phyloP scores from a whole-genome alignment of 2,797 vertebrate genomes.

The Decapterus maruadsi region DNA sequence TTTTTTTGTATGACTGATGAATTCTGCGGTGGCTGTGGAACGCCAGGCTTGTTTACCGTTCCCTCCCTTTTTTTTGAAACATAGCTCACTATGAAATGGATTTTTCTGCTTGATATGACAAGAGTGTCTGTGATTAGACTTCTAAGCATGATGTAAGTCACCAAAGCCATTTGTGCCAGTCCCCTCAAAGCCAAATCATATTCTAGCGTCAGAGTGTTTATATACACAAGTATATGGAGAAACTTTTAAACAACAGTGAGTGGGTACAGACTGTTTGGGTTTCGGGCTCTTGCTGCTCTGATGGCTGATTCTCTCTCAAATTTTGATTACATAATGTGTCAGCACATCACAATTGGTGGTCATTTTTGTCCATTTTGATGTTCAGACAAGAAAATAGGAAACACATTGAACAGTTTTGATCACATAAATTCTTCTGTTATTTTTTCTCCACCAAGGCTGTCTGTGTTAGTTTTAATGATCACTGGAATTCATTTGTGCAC shows the following conservation, averaged over 20 bases:
- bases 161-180: conserved; percentile 80
- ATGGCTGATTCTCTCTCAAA: conserved; percentile 81
- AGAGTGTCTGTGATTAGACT: conserved; percentile 84
- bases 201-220: conserved; percentile 83
- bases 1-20: conserved; percentile 84
- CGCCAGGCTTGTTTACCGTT: conserved; percentile 81
- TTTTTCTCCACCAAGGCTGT: conserved; percentile 62
- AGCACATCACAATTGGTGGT: conserved; percentile 83
- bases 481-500: conserved; percentile 53
- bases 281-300: conserved; percentile 76
- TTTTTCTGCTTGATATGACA: conserved; percentile 84
- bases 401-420: conserved; percentile 80
- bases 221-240: conserved; percentile 82
- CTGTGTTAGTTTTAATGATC: conserved; percentile 76
- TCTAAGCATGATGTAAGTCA: conserved; percentile 83
- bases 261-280: conserved; percentile 83
- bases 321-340: conserved; percentile 83
- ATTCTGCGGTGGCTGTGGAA: conserved; percentile 82
- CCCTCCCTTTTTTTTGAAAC: conserved; percentile 64
- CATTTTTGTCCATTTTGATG: conserved; percentile 84
- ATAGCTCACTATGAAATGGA: conserved; percentile 75
- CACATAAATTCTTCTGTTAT: conserved; percentile 70
- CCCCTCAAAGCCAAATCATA: conserved; percentile 82
- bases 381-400: conserved; percentile 82
- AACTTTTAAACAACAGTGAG: conserved; percentile 83